These are phyloP conservation scores for Serinus canaria DNA, from an alignment of 2,113 vertebrate species.

Conservation along the genomic window DNA sequence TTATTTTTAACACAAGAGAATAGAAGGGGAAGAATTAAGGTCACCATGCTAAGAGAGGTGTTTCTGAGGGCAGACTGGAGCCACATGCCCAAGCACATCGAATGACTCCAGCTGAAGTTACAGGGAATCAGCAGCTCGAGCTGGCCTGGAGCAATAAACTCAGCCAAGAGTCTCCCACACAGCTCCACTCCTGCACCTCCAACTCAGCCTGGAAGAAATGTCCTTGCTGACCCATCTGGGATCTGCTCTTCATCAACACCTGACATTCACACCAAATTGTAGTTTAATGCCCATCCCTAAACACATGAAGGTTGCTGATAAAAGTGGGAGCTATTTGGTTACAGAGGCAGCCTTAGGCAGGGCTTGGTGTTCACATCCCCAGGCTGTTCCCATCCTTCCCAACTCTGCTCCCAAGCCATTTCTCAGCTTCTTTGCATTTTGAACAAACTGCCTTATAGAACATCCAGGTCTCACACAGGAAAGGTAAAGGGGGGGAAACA, in stretches of 20 bases:
- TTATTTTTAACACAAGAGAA: not conserved
- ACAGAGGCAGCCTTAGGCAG: not conserved
- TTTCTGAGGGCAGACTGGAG: not conserved
- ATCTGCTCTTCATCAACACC: conserved; percentile 39
- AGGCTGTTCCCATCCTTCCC: not conserved
- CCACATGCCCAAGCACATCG: not conserved
- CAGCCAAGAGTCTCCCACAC: not conserved
- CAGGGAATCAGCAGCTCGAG: not conserved
- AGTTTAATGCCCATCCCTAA: conserved; percentile 4
- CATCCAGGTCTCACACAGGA: not conserved
- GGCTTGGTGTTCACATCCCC: not conserved
- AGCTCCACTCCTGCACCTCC: not conserved
- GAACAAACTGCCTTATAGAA: not conserved
- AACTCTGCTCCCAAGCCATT: not conserved
- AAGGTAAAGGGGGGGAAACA: not conserved
- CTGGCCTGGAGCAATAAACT: not conserved
- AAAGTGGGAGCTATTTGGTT: not conserved
- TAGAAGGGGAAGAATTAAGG: not conserved
- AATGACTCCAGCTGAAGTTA: not conserved
- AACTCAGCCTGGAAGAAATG: conserved; percentile 10
- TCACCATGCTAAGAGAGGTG: not conserved
- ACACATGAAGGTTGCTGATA: not conserved
- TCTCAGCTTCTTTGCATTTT: not conserved
- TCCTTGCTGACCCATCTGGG: conserved; percentile 23
- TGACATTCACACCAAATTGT: not conserved